phyloP scores from a whole-genome alignment of 2,888 invertebrate genomes.

The Rhingia campestris region DNA sequence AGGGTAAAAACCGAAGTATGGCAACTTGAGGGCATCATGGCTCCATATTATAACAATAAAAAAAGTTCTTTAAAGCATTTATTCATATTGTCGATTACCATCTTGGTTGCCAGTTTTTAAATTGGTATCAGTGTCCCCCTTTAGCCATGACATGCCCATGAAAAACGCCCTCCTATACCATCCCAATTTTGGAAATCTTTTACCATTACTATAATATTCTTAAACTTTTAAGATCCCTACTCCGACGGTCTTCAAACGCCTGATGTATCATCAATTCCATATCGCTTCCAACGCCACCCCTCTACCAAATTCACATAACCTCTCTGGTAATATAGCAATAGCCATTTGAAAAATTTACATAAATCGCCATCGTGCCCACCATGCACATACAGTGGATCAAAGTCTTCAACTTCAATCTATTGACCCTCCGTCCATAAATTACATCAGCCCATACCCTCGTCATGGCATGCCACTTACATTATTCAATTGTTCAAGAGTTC shows the following conservation, averaged over 20 bases:
- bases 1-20: too few species aligned
- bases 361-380: constrained; percentile 6
- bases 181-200: too few species aligned
- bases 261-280: neutral
- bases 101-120: too few species aligned
- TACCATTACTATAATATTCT: too few species aligned
- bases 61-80: too few species aligned
- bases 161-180: too few species aligned
- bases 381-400: neutral
- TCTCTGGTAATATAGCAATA: neutral
- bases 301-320: neutral
- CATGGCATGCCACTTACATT: constrained; percentile 25
- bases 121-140: too few species aligned
- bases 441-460: neutral
- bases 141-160: too few species aligned
- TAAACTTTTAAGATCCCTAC: neutral
- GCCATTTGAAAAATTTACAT: constrained; percentile 15
- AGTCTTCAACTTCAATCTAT: constrained; percentile 32
- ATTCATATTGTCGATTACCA: too few species aligned
- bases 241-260: neutral
- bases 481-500: constrained; percentile 24
- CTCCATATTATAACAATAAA: too few species aligned
- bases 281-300: neutral
- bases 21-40: too few species aligned
- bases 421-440: constrained; percentile 47